phyloP scores from a whole-genome alignment of 2,113 vertebrate species.

The Oophaga pumilio region DNA sequence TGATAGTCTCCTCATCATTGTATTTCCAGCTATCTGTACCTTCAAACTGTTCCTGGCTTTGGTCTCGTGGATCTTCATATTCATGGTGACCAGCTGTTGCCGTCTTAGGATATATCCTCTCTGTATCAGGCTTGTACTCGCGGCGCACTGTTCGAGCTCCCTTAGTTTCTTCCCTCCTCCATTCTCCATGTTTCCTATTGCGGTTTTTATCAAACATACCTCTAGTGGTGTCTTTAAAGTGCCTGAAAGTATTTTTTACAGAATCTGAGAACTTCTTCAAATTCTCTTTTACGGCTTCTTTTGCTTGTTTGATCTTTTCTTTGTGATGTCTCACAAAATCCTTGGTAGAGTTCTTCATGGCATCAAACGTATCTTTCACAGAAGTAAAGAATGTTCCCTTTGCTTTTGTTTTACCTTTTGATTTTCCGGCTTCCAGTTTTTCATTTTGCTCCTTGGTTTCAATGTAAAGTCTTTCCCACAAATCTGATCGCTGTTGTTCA shows the following conservation, averaged over 20 bases:
- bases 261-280: slow-evolving; percentile 95
- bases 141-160: slow-evolving; percentile 66
- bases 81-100: slow-evolving; percentile 61
- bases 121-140: slow-evolving; percentile 64
- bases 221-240: slow-evolving; percentile 90
- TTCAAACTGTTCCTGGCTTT: slow-evolving; percentile 65
- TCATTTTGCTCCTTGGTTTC: slow-evolving; percentile 83
- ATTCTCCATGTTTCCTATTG: slow-evolving; percentile 68
- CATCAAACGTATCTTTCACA: slow-evolving; percentile 92
- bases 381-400: slow-evolving; percentile 83
- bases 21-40: slow-evolving; percentile 66
- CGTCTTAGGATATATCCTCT: slow-evolving; percentile 56
- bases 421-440: slow-evolving; percentile 69
- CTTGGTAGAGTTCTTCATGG: slow-evolving; percentile 96
- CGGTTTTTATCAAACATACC: slow-evolving; percentile 82
- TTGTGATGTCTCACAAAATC: slow-evolving; percentile 97
- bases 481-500: slow-evolving; percentile 93
- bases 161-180: slow-evolving; percentile 67
- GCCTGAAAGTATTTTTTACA: slow-evolving; percentile 90
- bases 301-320: slow-evolving; percentile 96
- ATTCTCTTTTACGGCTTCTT: slow-evolving; percentile 96
- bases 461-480: slow-evolving; percentile 94
- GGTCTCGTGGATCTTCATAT: slow-evolving; percentile 56
- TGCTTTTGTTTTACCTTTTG: slow-evolving; percentile 70
- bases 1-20: slow-evolving; percentile 68